These are phyloP conservation scores for Bombus sylvicola DNA, from an alignment of 1,140 invertebrate genomes.

Conservation along the genomic window DNA sequence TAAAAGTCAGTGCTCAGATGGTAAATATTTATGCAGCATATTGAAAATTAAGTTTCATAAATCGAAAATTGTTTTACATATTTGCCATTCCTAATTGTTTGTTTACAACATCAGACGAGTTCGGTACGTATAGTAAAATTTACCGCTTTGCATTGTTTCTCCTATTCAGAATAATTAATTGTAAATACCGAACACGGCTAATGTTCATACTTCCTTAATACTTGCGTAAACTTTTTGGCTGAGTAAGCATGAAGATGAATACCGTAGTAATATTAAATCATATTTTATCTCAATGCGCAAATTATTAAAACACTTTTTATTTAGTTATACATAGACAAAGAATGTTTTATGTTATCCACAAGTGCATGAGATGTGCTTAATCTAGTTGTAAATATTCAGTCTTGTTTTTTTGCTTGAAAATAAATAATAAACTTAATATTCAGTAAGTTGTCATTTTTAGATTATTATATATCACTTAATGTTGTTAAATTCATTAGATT, in stretches of 20 bases:
- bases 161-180: not conserved
- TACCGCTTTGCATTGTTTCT: not conserved
- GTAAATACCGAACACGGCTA: slow-evolving; percentile 20
- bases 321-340: not conserved
- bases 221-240: slow-evolving; percentile 49
- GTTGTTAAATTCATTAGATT: not conserved
- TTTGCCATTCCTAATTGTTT: slow-evolving; percentile 10
- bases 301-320: slow-evolving; percentile 10
- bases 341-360: slow-evolving; percentile 36
- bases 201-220: slow-evolving; percentile 25
- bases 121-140: slow-evolving; percentile 19
- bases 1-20: slow-evolving; percentile 12
- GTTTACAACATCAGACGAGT: slow-evolving; percentile 13
- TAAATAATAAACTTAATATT: not conserved
- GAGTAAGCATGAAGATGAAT: slow-evolving; percentile 48
- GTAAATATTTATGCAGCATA: not conserved
- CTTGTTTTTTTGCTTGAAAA: not conserved
- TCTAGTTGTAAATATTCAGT: not conserved
- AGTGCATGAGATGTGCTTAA: slow-evolving; percentile 60
- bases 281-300: not conserved
- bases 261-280: slow-evolving; percentile 10
- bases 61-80: slow-evolving; percentile 6
- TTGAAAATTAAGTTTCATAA: not conserved
- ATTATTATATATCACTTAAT: too few species aligned
- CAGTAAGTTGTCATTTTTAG: not conserved